Evolutionary conservation across 2,797 vertebrate species (phyloP).

Genomic region (Pteronotus mesoamericanus): DNA sequence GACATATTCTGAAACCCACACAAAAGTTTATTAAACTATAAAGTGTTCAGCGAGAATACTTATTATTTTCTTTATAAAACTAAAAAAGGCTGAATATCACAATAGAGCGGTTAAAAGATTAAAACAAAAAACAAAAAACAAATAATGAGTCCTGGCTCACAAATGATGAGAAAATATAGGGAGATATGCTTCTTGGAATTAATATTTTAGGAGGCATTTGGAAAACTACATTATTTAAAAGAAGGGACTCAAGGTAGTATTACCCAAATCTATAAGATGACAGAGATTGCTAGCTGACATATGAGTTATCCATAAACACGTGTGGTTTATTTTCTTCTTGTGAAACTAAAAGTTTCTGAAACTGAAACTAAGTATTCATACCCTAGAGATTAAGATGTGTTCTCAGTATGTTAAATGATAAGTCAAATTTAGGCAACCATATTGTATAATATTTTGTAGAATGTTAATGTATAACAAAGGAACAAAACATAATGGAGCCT

Average conservation of each 20-base stretch:
- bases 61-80: background rate
- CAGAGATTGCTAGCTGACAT: background rate
- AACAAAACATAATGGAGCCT: background rate
- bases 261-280: background rate
- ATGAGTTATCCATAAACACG: background rate
- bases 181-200: background rate
- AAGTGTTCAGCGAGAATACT: background rate
- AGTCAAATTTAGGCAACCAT: background rate
- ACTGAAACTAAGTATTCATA: background rate
- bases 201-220: background rate
- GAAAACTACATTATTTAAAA: background rate
- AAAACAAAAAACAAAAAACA: background rate
- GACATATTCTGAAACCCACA: background rate
- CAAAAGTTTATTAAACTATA: background rate
- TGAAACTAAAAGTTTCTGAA: background rate
- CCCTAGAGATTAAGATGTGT: background rate
- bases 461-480: background rate
- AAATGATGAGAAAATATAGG: background rate
- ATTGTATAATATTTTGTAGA: background rate
- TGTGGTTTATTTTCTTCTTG: background rate
- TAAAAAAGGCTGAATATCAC: background rate
- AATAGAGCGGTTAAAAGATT: background rate
- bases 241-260: background rate
- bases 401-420: background rate
- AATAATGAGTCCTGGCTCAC: background rate